Evolutionary conservation across 1,140 invertebrate species (phyloP), one percentile per base, ranked within the genome.

Genomic region (Bactericera cockerelli): DNA sequence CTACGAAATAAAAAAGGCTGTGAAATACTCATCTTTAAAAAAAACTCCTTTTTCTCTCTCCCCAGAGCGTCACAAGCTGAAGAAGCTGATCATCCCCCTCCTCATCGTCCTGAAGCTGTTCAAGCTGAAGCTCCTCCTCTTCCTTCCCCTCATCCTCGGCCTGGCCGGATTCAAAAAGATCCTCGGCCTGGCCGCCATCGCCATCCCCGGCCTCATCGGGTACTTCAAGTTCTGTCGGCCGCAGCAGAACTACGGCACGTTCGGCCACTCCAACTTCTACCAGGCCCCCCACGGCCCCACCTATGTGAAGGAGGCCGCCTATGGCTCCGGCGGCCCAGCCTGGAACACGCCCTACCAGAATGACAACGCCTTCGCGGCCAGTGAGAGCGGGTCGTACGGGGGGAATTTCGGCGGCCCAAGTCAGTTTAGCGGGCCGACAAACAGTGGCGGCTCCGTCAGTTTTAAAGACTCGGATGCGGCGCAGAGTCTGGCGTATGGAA

Each of bases 91-190:
- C 64, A 83, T 89, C 61, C 86, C 86, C 0, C 77, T 89, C 75
- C 70, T 89, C 64, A 69, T 89, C 59, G 79, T 89, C 56, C 68
- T 89, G 59, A 89, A 89, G 69, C 74, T 89, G 53, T 89, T 89
- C 76, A 89, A 89, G 69, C 65, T 89, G 65, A 89, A 89, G 65
- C 71, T 89, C 16, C 71, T 89, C 1, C 73, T 89, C 2, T 87
- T 89, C 71, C 68, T 89, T 66, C 86, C 86, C 1, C 74, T 89
- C 61, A 87, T 89, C 55, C 73, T 89, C 26, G 86, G 86, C 11
- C 70, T 89, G 59, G 86, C 82, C 8, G 87, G 86, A 21, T 85
- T 89, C 67, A 88, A 89, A 71, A 89, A 89, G 65, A 78, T 89
- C 66, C 74, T 89, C 1, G 83, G 82, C 28, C 82, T 89, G 66